Percentiles rank a stretch among this genome's conserved stretches.
phyloP scores from a whole-genome alignment of 2,888 invertebrate genomes.

The Melanophora roralis region DNA sequence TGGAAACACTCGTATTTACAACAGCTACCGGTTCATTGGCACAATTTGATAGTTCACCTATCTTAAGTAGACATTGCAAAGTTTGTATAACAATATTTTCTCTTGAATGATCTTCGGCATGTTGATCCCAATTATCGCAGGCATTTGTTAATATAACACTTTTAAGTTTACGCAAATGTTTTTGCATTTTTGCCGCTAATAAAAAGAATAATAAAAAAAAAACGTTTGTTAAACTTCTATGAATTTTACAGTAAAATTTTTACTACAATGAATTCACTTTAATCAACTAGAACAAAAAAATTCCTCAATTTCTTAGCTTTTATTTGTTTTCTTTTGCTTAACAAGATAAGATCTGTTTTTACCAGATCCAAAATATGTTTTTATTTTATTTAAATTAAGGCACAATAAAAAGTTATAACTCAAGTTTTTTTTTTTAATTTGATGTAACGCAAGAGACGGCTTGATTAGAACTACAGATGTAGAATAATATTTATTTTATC shows the following conservation, averaged over 20 bases:
- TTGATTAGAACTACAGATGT: constrained; percentile 13
- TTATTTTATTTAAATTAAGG: constrained; percentile 12
- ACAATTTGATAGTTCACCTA: constrained; percentile 71
- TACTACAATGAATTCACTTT: not conserved
- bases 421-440: not conserved
- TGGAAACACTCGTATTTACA: constrained; percentile 55
- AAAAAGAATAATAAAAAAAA: constrained; percentile 2
- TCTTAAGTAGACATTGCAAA: constrained; percentile 74
- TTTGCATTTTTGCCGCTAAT: constrained; percentile 74
- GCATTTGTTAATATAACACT: constrained; percentile 72
- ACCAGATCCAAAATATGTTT: not conserved
- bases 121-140: constrained; percentile 68
- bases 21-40: constrained; percentile 67
- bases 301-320: not conserved
- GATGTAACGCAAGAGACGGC: constrained; percentile 26
- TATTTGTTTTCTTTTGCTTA: not conserved
- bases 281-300: too few relatives aligned
- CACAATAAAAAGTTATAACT: too few relatives aligned
- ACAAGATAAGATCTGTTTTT: constrained; percentile 40
- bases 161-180: constrained; percentile 73
- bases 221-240: constrained; percentile 33
- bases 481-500: constrained; percentile 13
- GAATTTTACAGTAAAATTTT: too few relatives aligned
- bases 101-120: constrained; percentile 70
- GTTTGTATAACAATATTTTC: constrained; percentile 74